Base-by-base conservation (phyloP, 2,888 invertebrate species). In the Glyphotaelius pellucidus region DNA sequence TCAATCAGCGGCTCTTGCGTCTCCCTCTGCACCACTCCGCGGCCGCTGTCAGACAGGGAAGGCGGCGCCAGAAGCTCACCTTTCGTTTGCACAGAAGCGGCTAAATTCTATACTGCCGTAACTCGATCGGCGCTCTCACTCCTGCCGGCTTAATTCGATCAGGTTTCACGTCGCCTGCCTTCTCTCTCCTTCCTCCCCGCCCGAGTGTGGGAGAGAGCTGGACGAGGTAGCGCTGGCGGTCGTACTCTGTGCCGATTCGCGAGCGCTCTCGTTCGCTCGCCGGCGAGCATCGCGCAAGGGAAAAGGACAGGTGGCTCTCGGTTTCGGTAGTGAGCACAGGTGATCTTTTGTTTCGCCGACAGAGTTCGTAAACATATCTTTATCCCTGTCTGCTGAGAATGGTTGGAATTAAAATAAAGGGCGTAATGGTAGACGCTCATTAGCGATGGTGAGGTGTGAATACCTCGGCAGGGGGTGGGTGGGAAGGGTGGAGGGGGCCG, bases 321-420 rank as follows among this genome's bases (percentile, higher is more conserved):
- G 96, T 96, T 96, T 95, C 96, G 95, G 96, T 96, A 96, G 96
- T 96, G 95, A 96, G 95, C 96, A 96, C 95, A 96, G 96, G 95
- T 96, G 96, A 96, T 96, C 96, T 96, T 96, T 96, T 95, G 95
- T 86, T 86, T 80, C 42, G 80, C 32, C 30, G 87, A 5, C 94
- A 95, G 95, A 95, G 95, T 94, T 93, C 94, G 94, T 95, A 94
- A 95, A 95, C n/a, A 95, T 95, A 95, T 95, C 95, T 95, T 95
- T 95, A 94, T 95, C 95, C 95, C 95, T 92, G 94, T 94, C 93
- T 95, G 95, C 31, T 42, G 12, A 35, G 32, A 90, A 52, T 32
- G 90, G 52, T 14, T 15, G 47, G 83, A 84, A 52, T 79, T 86
- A 47, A 80, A 89, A 30, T 25, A 52, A 87, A 81, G 91, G 85